A percentile compares a stretch with the other conserved stretches of the same genome.
These are phyloP conservation scores for Pygathrix nemaeus DNA, from an alignment of 2,113 vertebrate genomes.

Conservation along the genomic window DNA sequence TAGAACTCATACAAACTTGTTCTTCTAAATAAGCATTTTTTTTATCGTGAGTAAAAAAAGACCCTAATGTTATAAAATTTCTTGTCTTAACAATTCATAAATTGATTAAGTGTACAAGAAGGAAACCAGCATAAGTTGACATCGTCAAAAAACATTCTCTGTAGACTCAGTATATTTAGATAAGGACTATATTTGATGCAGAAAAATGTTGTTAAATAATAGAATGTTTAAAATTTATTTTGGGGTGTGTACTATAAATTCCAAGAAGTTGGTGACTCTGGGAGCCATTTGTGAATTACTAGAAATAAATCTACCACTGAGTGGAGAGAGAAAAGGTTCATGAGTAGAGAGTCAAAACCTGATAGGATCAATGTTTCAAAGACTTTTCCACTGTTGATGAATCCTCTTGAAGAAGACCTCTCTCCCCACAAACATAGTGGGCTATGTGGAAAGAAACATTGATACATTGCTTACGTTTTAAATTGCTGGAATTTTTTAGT, in stretches of 20 bases:
- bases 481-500: background rate
- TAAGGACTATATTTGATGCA: background rate
- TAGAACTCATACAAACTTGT: background rate
- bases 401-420: background rate
- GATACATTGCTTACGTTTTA: background rate
- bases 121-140: background rate
- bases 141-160: background rate
- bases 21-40: constrained; percentile 1
- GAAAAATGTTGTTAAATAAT: constrained; percentile 21
- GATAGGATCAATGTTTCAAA: background rate
- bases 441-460: background rate
- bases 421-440: background rate
- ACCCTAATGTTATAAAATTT: background rate
- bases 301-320: background rate
- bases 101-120: background rate
- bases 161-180: background rate
- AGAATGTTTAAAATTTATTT: constrained; percentile 6
- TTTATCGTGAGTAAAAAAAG: background rate
- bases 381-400: background rate
- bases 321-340: background rate
- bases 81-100: background rate
- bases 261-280: background rate
- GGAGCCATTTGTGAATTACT: background rate
- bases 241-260: constrained; percentile 18
- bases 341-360: accelerated